These are phyloP conservation scores for Macrobrachium rosenbergii DNA, from an alignment of 1,140 invertebrate species.

Conservation along the genomic window DNA sequence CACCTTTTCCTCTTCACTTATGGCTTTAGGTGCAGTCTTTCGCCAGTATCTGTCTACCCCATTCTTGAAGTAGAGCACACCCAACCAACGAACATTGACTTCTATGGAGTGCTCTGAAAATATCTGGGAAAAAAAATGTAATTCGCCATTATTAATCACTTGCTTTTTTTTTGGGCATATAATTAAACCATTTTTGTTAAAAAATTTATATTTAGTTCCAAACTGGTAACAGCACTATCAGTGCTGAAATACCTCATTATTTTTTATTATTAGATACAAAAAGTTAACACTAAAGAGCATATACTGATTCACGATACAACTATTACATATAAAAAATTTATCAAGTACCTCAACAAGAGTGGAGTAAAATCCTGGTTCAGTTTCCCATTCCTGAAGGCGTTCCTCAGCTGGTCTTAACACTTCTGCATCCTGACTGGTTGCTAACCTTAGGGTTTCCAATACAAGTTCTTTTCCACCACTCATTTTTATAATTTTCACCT, in stretches of 20 bases:
- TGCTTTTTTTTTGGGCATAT: too few relatives aligned
- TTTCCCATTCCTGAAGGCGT: conserved; percentile 89
- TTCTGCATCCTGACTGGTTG: conserved; percentile 86
- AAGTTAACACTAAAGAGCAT: too few relatives aligned
- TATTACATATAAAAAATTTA: too few relatives aligned
- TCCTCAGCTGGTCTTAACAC: conserved; percentile 89
- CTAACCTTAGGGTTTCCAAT: conserved; percentile 82
- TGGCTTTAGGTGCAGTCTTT: conserved; percentile 77
- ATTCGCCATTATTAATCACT: neutral
- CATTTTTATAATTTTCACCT: conserved; percentile 11
- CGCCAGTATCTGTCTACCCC: conserved; percentile 96
- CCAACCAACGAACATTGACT: conserved; percentile 90
- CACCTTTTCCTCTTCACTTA: conserved; percentile 66
- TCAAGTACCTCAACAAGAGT: conserved; percentile 76
- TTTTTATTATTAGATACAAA: too few relatives aligned
- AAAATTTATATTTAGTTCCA: too few relatives aligned
- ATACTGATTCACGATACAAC: too few relatives aligned
- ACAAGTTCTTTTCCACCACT: conserved; percentile 67
- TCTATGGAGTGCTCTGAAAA: conserved; percentile 81
- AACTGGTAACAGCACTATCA: too few relatives aligned
- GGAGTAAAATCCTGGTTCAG: conserved; percentile 88
- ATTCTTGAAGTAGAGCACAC: conserved; percentile 94
- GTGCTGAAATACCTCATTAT: too few relatives aligned
- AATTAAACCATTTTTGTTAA: too few relatives aligned
- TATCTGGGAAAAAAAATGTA: conserved; percentile 74